Evolutionary conservation across 2,888 invertebrate species (phyloP), one percentile per base, ranked within the genome.

Genomic region (Pilophorus perplexus): DNA sequence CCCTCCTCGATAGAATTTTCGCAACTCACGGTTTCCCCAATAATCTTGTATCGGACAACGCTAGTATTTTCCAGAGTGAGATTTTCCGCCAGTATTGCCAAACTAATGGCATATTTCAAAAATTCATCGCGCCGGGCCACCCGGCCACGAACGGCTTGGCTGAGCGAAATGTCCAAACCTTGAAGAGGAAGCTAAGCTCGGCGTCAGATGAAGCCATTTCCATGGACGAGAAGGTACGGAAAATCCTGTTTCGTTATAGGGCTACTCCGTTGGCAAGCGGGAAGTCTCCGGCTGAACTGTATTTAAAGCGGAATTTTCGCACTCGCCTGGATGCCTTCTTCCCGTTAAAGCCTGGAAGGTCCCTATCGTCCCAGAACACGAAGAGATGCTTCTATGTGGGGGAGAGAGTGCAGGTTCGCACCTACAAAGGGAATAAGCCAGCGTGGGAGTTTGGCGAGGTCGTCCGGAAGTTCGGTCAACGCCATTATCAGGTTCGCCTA

Each of bases 201-300:
- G 27, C 25, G 8, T 50, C 50, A 2, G 23, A 25, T 50, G 50
- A 50, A 22, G 23, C 20, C 6, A n/a, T 25, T 18, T 23, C 50
- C 10, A 50, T 22, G 50, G 10, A 3, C 10, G 50, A 50, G 23
- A 50, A 25, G 2, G 25, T 50, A 10, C 12, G 50, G 50, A 50
- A 8, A 16, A 25, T 50, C 10, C 6, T 22, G 50, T 50, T 50
- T 18, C 2, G 50, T 10, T 50, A 50, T 25, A 20, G 50, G 50
- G 50, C 50, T 2, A 50, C 50, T 12, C 50, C 50, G 10, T 8
- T 50, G 6, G 66, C 44, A 3, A 50, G 25, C 16, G 50, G 50
- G 8, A 2, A 50, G 23, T 2, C 5, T 2, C 50, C 50, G 10
- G 50, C 25, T 22, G 50, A 50, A 8, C 23, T 50, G 1, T 50